Evolutionary conservation across 2,113 vertebrate species (phyloP).

Genomic region (Urocitellus parryii): DNA sequence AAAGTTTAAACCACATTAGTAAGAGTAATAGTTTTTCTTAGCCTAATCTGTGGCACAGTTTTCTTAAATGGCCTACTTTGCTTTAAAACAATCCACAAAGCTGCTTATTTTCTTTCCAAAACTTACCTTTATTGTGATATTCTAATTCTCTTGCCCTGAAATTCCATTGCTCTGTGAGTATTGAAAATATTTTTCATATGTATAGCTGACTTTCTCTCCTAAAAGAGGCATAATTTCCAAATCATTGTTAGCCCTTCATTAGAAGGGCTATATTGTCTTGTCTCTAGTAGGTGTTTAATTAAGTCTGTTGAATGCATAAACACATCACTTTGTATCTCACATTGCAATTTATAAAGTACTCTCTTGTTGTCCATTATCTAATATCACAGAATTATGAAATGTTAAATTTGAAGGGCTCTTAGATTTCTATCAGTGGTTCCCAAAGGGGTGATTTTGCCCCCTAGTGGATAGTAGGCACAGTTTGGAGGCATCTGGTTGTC

Average conservation of each 20-base stretch:
- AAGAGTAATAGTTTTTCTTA: constrained; percentile 68
- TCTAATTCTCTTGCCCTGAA: not conserved
- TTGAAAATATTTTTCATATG: constrained; percentile 43
- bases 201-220: not conserved
- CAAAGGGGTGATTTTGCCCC: not conserved
- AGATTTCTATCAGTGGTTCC: not conserved
- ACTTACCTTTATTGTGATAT: constrained; percentile 28
- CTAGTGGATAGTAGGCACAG: not conserved
- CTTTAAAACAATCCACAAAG: constrained; percentile 50
- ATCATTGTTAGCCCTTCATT: not conserved
- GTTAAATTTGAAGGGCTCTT: not conserved
- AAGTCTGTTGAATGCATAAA: not conserved
- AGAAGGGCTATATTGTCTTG: not conserved
- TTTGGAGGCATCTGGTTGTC: not conserved
- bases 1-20: constrained; percentile 65
- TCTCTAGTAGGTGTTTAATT: not conserved
- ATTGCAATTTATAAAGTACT: not conserved
- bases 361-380: not conserved
- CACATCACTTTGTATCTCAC: not conserved
- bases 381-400: not conserved
- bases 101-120: not conserved
- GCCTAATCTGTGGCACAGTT: constrained; percentile 5
- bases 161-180: not conserved
- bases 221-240: not conserved
- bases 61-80: constrained; percentile 60